Evolutionary conservation across 2,888 invertebrate genomes (phyloP), one percentile per base, ranked within the genome.

Genomic region (Pollenia labialis): DNA sequence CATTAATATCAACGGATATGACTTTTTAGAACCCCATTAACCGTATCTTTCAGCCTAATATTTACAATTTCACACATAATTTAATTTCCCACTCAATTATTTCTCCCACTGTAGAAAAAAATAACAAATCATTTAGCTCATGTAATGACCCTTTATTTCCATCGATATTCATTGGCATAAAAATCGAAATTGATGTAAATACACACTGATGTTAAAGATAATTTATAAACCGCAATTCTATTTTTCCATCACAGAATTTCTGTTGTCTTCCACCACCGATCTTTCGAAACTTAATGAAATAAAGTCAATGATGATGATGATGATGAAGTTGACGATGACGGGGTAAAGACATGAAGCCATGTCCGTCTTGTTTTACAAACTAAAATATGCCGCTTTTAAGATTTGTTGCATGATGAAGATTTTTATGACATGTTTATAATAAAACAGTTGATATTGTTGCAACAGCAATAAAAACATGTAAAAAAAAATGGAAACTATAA

Each of bases 381-480:
- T 76, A 74, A 69, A 69, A 23, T 52, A 77, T 77, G 76, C 86
- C 83, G 83, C 77, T 69, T 58, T 87, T 56, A 23, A 75, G 81
- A 44, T 68, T 60, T 81, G 69, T 69, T 76, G 81, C 79, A 77
- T 86, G 79, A 71, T 80, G 79, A 44, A 83, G 40, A 86, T 75
- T 69, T 71, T 86, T 81, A 81, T 87, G 87, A 87, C 85, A 85
- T 87, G 84, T 81, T 85, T 75, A 74, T 75, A 79, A 83, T 80
- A 86, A 83, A 86, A 83, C 52, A 44, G 81, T 62, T 52, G 74
- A 71, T 74, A 64, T 48, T 72, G 58, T 54, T 58, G 71, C 72
- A 81, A 66, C 71, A 69, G 42, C 50, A 66, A 62, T 79, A 56
- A 64, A 52, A 64, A 16, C 32, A n/a, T 32, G 40, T 23, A 16